Percentiles rank a stretch among this genome's conserved stretches.
Conservation (phyloP, 2,888 invertebrate genomes). For the Pycnomerus fuliginosus region DNA sequence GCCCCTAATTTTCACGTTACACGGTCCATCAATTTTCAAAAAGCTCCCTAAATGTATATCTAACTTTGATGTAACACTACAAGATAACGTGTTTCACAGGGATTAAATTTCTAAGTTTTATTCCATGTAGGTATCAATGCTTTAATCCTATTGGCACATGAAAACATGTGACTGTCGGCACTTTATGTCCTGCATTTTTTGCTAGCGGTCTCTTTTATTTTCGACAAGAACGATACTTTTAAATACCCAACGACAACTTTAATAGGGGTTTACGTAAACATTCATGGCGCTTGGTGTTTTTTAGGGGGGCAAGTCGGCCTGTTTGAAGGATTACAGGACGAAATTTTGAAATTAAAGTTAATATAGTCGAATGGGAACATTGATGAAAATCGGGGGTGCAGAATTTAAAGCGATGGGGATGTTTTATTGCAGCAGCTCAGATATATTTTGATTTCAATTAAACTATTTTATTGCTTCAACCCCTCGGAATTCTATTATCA, state of each 20-base stretch:
- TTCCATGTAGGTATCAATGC: constrained; percentile 33
- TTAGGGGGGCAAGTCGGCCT: neutral
- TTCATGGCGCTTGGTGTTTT: neutral
- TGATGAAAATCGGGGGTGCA: constrained; percentile 23
- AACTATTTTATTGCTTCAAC: constrained; percentile 50
- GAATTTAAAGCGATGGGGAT: constrained; percentile 40
- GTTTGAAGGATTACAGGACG: too few relatives aligned
- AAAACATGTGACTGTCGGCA: constrained; percentile 41
- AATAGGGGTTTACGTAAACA: constrained; percentile 6
- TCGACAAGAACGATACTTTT: neutral
- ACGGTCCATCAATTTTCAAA: constrained; percentile 40
- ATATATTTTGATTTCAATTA: constrained; percentile 54
- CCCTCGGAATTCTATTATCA: constrained; percentile 52
- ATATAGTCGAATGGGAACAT: too few relatives aligned
- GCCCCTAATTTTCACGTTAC: constrained; percentile 39
- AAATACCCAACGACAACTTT: constrained; percentile 2
- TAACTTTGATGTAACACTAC: constrained; percentile 28
- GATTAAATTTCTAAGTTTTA: constrained; percentile 30
- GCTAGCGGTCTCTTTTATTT: neutral
- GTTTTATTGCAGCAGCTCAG: constrained; percentile 41
- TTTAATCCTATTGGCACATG: constrained; percentile 43
- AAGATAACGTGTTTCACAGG: constrained; percentile 32
- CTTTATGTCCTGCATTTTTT: constrained; percentile 16
- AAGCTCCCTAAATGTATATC: constrained; percentile 23
- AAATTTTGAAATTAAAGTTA: too few relatives aligned